phyloP scores from a whole-genome alignment of 2,797 vertebrate genomes.

The Nyctibius grandis region DNA sequence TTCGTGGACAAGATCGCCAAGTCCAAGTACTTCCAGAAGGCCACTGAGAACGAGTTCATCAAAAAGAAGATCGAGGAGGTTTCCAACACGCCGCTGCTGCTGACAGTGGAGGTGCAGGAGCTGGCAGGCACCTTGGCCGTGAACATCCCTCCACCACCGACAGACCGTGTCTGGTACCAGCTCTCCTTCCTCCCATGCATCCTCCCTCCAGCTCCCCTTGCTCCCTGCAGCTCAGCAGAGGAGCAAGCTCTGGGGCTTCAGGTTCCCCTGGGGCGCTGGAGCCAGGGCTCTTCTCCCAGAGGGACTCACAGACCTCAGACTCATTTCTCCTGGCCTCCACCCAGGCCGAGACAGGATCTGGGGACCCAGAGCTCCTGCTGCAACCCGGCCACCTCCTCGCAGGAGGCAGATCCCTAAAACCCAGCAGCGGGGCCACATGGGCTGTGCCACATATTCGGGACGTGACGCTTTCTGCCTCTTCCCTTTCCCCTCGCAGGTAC shows the following conservation, averaged over 20 bases:
- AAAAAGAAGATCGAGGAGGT: constrained; percentile 92
- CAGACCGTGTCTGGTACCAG: constrained; percentile 87
- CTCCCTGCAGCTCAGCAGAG: not conserved
- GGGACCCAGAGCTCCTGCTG: not conserved
- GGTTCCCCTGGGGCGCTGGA: no score
- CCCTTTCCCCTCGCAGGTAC: constrained; percentile 74
- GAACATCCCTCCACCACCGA: constrained; percentile 87
- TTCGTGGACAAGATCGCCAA: constrained; percentile 90
- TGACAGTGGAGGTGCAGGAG: constrained; percentile 87
- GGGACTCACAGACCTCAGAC: not conserved
- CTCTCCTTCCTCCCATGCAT: not conserved
- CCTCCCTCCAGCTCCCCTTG: not conserved
- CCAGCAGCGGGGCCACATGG: not conserved
- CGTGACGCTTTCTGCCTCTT: not conserved
- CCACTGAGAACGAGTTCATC: constrained; percentile 89
- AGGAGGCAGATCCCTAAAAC: not conserved
- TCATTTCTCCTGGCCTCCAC: not conserved
- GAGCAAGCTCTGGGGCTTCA: not conserved
- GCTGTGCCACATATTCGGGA: accelerated
- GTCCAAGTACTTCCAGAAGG: constrained; percentile 91
- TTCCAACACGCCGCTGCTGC: constrained; percentile 88
- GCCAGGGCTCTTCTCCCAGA: not conserved
- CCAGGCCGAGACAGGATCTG: not conserved
- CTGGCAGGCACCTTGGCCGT: constrained; percentile 81
- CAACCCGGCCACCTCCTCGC: not conserved